Base-by-base conservation (phyloP, 2,113 vertebrate genomes). In the Carassius gibelio region DNA sequence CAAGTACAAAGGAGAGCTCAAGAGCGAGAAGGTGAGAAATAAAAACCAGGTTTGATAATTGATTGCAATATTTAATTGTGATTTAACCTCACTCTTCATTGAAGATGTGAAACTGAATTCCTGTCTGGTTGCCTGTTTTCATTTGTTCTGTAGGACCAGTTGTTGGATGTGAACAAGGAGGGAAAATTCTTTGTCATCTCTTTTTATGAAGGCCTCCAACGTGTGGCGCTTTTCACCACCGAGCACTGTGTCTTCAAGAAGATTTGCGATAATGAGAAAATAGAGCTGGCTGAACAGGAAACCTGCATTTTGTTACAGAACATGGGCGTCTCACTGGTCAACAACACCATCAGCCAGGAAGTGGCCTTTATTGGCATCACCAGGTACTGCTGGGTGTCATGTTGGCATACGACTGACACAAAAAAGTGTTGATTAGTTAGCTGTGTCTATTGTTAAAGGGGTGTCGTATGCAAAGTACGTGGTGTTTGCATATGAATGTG, bases 191-290 rank as follows among this genome's bases (percentile, higher is more conserved):
- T 95, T 89, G 94, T 99, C 75, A 94, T 97, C 88, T 98, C 97
- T 1, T 98, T 99, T 92, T 97, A 97, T 92, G 98, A 99, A 95
- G 97, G 98, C 83, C 96, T 99, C 81, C 98, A 99, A 76, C 95
- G 96, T 15, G 96, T 99, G 91, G 95, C 96, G 88, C 91, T 99
- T 84, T 97, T 99, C 89, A 99, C 97, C 14, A 95, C 97, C 90
- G 95, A 99, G 85, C 89, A 90, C 15, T 93, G 89, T 50, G 93
- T 97, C 7, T 99, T 95, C 94, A 95, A 94, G 91, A 88, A 94
- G 82, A 92, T 97, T 2, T 96, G 96, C 78, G 96, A 98, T 91
- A 98, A 94, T 86, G 97, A 99, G 90, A 97, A 94, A 90, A 96
- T 94, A 3, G 97, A 98, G 90, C 91, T 96, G 88, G 96, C 97